Percentiles rank a stretch among this genome's conserved stretches.
phyloP scores from a whole-genome alignment of 2,888 invertebrate species.

The Craniophora ligustri region DNA sequence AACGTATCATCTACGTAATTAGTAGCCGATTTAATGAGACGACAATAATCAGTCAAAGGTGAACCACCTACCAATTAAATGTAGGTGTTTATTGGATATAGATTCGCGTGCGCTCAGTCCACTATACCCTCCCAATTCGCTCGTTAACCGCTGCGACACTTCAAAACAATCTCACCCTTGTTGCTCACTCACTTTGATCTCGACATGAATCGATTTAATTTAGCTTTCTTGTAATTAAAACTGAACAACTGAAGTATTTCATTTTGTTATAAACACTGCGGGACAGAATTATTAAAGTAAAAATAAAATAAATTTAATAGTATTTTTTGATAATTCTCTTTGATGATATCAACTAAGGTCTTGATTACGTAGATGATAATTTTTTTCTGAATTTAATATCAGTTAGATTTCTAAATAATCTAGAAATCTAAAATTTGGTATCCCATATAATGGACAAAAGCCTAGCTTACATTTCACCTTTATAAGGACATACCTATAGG shows the following conservation, averaged over 20 bases:
- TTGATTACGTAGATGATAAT: no score
- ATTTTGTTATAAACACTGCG: constrained; percentile 51
- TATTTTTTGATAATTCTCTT: no score
- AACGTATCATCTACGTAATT: constrained; percentile 27
- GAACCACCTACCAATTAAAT: constrained; percentile 67
- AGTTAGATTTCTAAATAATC: no score
- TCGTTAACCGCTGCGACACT: constrained; percentile 69
- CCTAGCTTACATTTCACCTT: no score
- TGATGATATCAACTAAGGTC: no score
- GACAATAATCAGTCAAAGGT: constrained; percentile 58
- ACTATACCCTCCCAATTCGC: constrained; percentile 45
- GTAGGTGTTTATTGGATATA: constrained; percentile 62
- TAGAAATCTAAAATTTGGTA: no score
- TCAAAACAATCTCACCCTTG: constrained; percentile 80
- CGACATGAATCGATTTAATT: constrained; percentile 72
- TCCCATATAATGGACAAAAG: no score
- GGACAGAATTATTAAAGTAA: constrained; percentile 42
- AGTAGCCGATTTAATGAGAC: constrained; percentile 34
- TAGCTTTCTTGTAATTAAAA: constrained; percentile 77
- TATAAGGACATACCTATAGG: no score
- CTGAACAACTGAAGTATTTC: constrained; percentile 64
- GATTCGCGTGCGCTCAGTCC: constrained; percentile 56
- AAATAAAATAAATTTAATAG: no score
- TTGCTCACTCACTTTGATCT: constrained; percentile 76
- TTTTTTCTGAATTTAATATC: no score